phyloP scores from a whole-genome alignment of 2,797 vertebrate genomes.

The Bradypus variegatus region DNA sequence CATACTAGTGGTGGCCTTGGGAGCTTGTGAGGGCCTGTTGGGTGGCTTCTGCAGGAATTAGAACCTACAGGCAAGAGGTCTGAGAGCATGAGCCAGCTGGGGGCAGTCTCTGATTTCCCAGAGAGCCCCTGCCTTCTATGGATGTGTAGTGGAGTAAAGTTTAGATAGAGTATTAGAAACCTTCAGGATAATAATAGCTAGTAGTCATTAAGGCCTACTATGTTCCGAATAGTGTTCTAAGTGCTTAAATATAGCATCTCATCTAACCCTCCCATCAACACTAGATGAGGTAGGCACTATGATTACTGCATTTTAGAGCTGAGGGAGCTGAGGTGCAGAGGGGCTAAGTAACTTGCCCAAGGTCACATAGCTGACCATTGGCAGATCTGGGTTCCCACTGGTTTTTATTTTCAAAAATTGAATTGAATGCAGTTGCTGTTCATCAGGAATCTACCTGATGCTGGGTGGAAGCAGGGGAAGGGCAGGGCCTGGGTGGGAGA shows the following conservation, averaged over 20 bases:
- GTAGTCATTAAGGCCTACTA: background rate
- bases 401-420: conserved; percentile 1
- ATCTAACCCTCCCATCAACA: background rate
- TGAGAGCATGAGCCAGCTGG: background rate
- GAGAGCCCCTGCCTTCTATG: background rate
- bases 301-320: background rate
- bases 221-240: background rate
- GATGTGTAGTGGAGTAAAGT: background rate
- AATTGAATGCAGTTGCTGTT: background rate
- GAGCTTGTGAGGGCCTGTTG: background rate
- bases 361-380: background rate
- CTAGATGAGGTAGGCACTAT: background rate
- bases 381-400: background rate
- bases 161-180: background rate
- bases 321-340: background rate
- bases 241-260: background rate
- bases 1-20: background rate
- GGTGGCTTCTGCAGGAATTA: background rate
- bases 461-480: background rate
- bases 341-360: background rate
- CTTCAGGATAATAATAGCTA: background rate
- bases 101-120: background rate
- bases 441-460: background rate
- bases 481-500: background rate
- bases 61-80: background rate